These are phyloP conservation scores for Ips nitidus DNA, from an alignment of 1,140 invertebrate genomes.

Conservation along the genomic window DNA sequence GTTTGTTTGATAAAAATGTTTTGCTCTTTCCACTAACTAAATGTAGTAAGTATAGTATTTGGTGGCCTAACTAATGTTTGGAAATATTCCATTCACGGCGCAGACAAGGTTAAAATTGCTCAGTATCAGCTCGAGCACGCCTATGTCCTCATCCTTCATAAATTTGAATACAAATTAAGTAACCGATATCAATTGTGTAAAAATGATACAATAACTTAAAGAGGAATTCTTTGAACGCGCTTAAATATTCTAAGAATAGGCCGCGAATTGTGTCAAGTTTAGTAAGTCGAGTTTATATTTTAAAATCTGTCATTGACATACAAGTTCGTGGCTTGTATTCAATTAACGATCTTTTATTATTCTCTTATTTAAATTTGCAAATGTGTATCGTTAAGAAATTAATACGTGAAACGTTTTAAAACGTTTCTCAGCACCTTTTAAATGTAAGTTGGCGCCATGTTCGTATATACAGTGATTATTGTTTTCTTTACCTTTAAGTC, in stretches of 20 bases:
- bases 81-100: neutral
- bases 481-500: too few relatives aligned
- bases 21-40: too few relatives aligned
- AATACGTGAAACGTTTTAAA: too few relatives aligned
- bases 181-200: slow-evolving; percentile 3
- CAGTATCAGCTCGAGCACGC: neutral
- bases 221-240: slow-evolving; percentile 9
- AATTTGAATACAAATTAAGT: neutral
- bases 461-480: too few relatives aligned
- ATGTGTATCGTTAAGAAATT: neutral
- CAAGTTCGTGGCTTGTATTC: slow-evolving; percentile 17
- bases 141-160: slow-evolving; percentile 1
- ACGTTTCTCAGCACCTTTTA: too few relatives aligned
- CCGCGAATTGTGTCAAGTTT: slow-evolving; percentile 16
- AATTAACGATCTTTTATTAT: slow-evolving; percentile 14
- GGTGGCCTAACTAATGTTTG: too few relatives aligned
- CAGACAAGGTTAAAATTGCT: neutral
- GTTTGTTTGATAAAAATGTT: too few relatives aligned
- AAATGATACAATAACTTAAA: neutral
- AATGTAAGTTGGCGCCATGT: too few relatives aligned
- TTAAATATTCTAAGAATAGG: slow-evolving; percentile 16
- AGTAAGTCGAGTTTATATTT: slow-evolving; percentile 13
- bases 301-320: slow-evolving; percentile 23
- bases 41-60: too few relatives aligned
- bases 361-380: slow-evolving; percentile 12